Evolutionary conservation across 2,113 vertebrate species (phyloP).

Genomic region (Rafetus swinhoei): DNA sequence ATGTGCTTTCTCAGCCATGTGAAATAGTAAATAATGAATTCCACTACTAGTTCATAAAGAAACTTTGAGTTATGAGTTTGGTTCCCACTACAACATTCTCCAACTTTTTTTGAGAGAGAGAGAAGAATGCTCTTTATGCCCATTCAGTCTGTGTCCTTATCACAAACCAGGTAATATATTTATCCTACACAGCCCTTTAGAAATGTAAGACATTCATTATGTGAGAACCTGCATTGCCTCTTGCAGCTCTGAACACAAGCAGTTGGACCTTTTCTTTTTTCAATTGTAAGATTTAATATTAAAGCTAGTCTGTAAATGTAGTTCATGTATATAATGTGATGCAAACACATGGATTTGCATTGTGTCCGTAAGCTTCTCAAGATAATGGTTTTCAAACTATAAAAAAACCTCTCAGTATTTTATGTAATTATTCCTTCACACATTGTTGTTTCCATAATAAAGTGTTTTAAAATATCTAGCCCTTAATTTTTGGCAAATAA

Average conservation of each 20-base stretch:
- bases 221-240: background rate
- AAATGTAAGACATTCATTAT: background rate
- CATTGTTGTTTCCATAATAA: background rate
- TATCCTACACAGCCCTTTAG: background rate
- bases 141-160: background rate
- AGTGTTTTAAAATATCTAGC: background rate
- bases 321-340: background rate
- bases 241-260: background rate
- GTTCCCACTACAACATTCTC: background rate
- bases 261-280: background rate
- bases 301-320: background rate
- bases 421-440: background rate
- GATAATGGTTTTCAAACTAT: background rate
- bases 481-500: background rate
- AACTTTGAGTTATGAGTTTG: background rate
- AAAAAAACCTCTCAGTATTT: background rate
- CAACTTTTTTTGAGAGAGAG: background rate
- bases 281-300: background rate
- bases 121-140: background rate
- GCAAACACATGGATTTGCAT: rapidly evolving
- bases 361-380: background rate
- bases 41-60: background rate
- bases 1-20: background rate
- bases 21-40: background rate
- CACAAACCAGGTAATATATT: background rate